Evolutionary conservation across 2,113 vertebrate species (phyloP).

Genomic region (Marcusenius ussheri): DNA sequence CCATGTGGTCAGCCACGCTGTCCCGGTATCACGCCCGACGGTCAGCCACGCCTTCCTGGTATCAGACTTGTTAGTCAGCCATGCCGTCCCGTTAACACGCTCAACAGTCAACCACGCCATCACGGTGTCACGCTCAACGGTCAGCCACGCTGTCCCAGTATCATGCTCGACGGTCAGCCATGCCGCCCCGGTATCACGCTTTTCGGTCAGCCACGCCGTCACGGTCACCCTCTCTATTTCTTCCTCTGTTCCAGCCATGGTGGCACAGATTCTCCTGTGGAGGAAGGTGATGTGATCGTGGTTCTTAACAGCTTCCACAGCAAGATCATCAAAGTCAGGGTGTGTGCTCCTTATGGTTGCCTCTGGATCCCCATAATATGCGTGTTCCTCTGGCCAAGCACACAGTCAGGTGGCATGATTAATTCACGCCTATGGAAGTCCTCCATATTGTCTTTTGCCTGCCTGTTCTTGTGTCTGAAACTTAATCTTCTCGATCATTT

Average conservation of each 20-base stretch:
- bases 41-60: too few relatives aligned
- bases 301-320: slow-evolving; percentile 85
- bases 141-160: too few relatives aligned
- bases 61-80: too few relatives aligned
- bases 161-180: accelerated
- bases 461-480: background rate
- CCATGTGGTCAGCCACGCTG: too few relatives aligned
- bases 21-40: too few relatives aligned
- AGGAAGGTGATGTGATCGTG: slow-evolving; percentile 66
- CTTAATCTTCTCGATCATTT: background rate
- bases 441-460: background rate
- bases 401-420: background rate
- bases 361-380: background rate
- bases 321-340: slow-evolving; percentile 90
- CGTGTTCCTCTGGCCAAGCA: background rate
- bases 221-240: background rate
- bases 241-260: slow-evolving; percentile 65
- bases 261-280: slow-evolving; percentile 77
- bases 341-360: slow-evolving; percentile 31
- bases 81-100: too few relatives aligned
- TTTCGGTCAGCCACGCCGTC: background rate
- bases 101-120: too few relatives aligned
- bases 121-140: accelerated
- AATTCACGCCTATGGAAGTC: background rate
- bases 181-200: background rate